A percentile compares a stretch with the other conserved stretches of the same genome.
phyloP scores from a whole-genome alignment of 2,797 vertebrate species.

The Cyprinella venusta region DNA sequence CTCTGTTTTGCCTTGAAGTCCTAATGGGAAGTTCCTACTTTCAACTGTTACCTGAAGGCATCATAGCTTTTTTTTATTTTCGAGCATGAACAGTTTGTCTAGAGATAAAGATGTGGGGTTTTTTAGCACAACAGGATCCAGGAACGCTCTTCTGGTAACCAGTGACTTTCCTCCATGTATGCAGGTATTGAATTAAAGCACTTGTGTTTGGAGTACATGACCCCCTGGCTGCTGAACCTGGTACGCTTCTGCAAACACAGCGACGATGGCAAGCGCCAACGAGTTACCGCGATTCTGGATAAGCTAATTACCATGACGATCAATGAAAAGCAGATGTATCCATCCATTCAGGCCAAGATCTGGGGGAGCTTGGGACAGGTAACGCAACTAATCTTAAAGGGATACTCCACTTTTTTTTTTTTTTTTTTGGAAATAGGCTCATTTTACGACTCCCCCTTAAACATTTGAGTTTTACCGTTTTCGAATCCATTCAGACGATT shows the following conservation, averaged over 20 bases:
- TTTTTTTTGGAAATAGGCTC: too few relatives aligned
- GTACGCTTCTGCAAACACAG: conserved; percentile 98
- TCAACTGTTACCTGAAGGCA: neutral
- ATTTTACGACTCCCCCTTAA: too few relatives aligned
- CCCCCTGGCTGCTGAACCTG: conserved; percentile 96
- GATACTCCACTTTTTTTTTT: too few relatives aligned
- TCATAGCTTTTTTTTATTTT: neutral
- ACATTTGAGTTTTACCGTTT: too few relatives aligned
- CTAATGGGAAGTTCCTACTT: neutral
- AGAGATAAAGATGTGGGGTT: neutral
- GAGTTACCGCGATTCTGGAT: conserved; percentile 94
- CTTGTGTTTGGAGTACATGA: conserved; percentile 98
- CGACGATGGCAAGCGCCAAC: conserved; percentile 93
- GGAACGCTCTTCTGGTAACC: neutral
- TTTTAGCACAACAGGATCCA: neutral
- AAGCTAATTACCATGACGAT: conserved; percentile 99
- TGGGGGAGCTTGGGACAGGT: conserved; percentile 99
- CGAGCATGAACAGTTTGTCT: neutral
- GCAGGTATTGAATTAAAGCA: conserved; percentile 97
- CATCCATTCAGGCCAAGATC: conserved; percentile 98
- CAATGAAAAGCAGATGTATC: conserved; percentile 99
- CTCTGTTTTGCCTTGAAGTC: neutral
- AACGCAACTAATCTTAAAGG: neutral
- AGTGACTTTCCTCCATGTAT: neutral
- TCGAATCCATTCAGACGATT: too few relatives aligned